Evolutionary conservation across 1,140 invertebrate species (phyloP).

Genomic region (Sitophilus oryzae): DNA sequence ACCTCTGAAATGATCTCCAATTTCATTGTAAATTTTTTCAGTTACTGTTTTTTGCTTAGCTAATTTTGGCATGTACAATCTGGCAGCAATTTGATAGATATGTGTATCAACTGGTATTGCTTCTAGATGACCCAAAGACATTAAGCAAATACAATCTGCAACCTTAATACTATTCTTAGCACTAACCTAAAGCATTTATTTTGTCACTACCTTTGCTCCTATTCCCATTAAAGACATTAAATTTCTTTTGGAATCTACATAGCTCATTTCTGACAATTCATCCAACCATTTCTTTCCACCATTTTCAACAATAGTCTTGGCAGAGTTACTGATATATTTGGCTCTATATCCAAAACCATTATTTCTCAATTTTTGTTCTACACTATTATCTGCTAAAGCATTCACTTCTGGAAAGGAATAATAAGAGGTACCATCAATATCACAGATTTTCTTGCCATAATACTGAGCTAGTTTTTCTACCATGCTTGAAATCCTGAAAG

Average conservation of each 20-base stretch:
- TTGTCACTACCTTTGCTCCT: slow-evolving; percentile 71
- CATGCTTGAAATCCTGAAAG: slow-evolving; percentile 76
- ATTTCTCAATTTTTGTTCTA: slow-evolving; percentile 65
- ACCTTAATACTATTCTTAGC: slow-evolving; percentile 64
- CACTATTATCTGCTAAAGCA: slow-evolving; percentile 52
- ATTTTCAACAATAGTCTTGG: slow-evolving; percentile 58
- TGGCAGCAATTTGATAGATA: slow-evolving; percentile 84
- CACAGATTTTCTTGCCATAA: slow-evolving; percentile 73
- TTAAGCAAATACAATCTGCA: slow-evolving; percentile 97
- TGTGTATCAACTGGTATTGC: slow-evolving; percentile 95
- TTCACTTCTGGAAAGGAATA: slow-evolving; percentile 77
- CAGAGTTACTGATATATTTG: slow-evolving; percentile 73
- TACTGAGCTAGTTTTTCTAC: slow-evolving; percentile 80
- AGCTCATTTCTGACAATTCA: slow-evolving; percentile 59
- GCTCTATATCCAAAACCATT: slow-evolving; percentile 92
- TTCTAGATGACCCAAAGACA: slow-evolving; percentile 86
- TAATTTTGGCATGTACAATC: slow-evolving; percentile 77
- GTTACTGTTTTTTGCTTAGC: slow-evolving; percentile 73
- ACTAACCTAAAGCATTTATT: not conserved
- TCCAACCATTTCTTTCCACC: slow-evolving; percentile 69
- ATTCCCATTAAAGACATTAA: slow-evolving; percentile 78
- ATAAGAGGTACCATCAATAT: slow-evolving; percentile 59
- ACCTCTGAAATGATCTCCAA: slow-evolving; percentile 72
- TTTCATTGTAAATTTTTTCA: slow-evolving; percentile 76
- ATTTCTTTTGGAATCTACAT: slow-evolving; percentile 65